Conservation (phyloP, 2,113 vertebrate species). For the Brevimyrus niger region DNA sequence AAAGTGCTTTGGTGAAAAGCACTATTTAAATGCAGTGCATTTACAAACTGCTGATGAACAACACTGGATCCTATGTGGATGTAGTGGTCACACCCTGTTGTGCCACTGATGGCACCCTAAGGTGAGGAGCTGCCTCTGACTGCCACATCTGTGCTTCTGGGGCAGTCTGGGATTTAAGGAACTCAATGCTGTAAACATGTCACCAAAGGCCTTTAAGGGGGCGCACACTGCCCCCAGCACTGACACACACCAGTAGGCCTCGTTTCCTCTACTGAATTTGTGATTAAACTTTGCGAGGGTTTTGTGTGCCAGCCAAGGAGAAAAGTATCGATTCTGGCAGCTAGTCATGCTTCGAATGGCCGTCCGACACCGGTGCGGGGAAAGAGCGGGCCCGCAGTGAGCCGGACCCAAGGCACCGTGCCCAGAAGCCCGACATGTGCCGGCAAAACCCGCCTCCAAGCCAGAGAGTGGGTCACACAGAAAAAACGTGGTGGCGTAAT, state of each 20-base stretch:
- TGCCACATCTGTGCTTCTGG: not conserved
- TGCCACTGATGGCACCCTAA: not conserved
- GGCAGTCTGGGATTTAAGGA: not conserved
- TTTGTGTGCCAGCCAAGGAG: conserved; percentile 12
- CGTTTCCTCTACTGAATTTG: conserved; percentile 11
- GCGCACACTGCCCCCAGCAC: not conserved
- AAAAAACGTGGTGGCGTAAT: not conserved
- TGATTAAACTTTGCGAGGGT: conserved; percentile 20
- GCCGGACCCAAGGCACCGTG: not conserved
- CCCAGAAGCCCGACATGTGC: not conserved
- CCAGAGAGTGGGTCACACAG: not conserved
- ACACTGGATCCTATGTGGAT: no score
- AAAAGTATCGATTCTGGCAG: conserved; percentile 32
- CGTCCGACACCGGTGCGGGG: conserved; percentile 12
- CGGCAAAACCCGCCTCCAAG: not conserved
- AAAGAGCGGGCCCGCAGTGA: conserved; percentile 1
- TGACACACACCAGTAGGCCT: not conserved
- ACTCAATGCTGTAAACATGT: not conserved
- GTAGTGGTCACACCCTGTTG: not conserved
- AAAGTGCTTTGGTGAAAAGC: no score
- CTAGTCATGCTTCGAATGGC: conserved; percentile 11
- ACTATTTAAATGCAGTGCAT: no score
- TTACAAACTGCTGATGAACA: no score
- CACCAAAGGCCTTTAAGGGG: not conserved
- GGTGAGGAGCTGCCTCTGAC: no score